phyloP scores from a whole-genome alignment of 2,888 invertebrate genomes.

The Himalopsyche kuldschensis region DNA sequence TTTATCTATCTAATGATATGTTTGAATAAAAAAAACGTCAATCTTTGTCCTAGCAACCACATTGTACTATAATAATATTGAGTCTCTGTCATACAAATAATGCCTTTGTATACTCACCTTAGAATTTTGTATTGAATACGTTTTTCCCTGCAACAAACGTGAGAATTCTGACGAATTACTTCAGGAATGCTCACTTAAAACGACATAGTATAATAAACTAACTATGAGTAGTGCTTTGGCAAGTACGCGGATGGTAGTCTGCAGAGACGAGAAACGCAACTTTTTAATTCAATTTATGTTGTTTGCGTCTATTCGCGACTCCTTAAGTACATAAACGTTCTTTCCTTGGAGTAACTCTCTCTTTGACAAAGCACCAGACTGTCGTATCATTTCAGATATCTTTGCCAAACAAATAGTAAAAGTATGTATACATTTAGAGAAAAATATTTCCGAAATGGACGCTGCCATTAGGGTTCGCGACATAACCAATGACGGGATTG shows the following conservation, averaged over 20 bases:
- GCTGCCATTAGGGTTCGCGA: not conserved
- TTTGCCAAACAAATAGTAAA: slow-evolving; percentile 2
- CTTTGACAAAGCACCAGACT: not conserved
- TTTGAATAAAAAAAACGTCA: no score
- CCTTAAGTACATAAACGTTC: slow-evolving; percentile 4
- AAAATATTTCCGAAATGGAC: not conserved
- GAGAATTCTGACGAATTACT: not conserved
- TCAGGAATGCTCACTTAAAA: not conserved
- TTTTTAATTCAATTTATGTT: slow-evolving; percentile 24
- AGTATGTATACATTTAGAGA: not conserved
- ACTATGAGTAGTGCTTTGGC: not conserved
- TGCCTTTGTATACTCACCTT: no score
- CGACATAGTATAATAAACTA: not conserved
- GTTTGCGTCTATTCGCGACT: slow-evolving; percentile 15
- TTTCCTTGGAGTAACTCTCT: not conserved
- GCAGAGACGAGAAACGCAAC: slow-evolving; percentile 3
- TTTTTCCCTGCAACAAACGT: not conserved
- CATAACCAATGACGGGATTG: no score
- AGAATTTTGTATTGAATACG: not conserved
- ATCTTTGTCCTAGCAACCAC: no score
- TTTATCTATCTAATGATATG: no score
- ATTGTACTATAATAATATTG: no score
- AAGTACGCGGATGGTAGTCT: not conserved
- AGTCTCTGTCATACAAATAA: no score
- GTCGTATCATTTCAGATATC: not conserved